Base-by-base conservation (phyloP, 1,140 invertebrate species). In the Apis dorsata region DNA sequence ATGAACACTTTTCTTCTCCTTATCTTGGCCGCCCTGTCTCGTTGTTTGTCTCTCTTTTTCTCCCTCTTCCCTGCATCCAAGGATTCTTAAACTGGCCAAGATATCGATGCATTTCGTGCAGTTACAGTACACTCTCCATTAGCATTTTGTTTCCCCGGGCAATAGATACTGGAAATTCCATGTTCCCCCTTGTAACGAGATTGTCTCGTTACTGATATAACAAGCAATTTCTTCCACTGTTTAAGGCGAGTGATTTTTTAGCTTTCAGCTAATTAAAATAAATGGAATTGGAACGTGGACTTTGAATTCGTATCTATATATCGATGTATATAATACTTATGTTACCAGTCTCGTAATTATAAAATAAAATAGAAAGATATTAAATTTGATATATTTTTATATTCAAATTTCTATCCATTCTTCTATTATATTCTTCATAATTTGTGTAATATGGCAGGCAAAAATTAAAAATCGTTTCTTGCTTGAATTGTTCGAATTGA, bases 1-100 rank as follows among this genome's bases (percentile, higher is more conserved):
- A 90, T 91, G 90, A 91, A 89, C 85, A 89, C 86, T 90, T 73
- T 60, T 60, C 79, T 77, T 73, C 68, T 72, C 82, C 78, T 71
- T 83, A 79, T 85, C 75, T 83, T 57, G 66, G 5, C 63, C 81
- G 68, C 59, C 76, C 68, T 59, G n/a, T 60, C 68, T 68, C 51
- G 55, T 79, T 90, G 73, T 85, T 65, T 44, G 34, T 82, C 69
- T 77, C 84, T 89, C 57, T 79, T 74, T 73, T 49, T 24, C 49
- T 5, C n/a, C 60, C 28, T 17, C 63, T n/a, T 66, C 34, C 68
- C 19, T 51, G 59, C 13, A 49, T 13, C 34, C 57, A 17, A 19
- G n/a, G n/a, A 73, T 82, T 70, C 79, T 89, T 80, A 84, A 84
- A 86, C 86, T 81, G 60, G 55, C n/a, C 15, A 34, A 65, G 60